Base-by-base conservation (phyloP, 1,140 invertebrate species). In the Charaxes varanes region DNA sequence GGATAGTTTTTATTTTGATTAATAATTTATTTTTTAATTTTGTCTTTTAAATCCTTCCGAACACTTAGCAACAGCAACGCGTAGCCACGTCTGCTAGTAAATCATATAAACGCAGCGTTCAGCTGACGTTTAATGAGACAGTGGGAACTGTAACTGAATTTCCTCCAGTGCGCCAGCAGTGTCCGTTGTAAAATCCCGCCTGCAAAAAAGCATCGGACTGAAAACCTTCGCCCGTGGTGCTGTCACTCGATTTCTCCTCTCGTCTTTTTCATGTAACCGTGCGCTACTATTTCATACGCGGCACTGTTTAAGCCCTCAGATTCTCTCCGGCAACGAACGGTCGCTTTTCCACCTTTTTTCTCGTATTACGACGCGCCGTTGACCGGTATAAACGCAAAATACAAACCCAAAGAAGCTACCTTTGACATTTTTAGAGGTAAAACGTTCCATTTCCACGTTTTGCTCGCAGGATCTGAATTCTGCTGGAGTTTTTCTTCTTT, bases 321-420 rank as follows among this genome's bases (percentile, higher is more conserved):
- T 79, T 80, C 80, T 71, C 73, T 74, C 73, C 72, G 67, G 64
- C 64, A 66, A 65, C 62, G 67, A 65, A 60, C 66, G 62, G 56
- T 61, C 56, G 64, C 54, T 61, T 45, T 58, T n/a, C 37, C 42
- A 55, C 63, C 68, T 78, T 79, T 82, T 82, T 80, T 53, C 62
- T 80, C 61, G 50, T 77, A 64, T 64, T 60, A 51, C 64, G 62
- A 65, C 59, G 69, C 65, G 63, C 62, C 62, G 67, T 53, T 74
- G 76, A 74, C 71, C 78, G 68, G 72, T 77, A 80, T 82, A 77
- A 78, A 78, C 78, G 74, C 71, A 80, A 82, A 82, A 83, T 83
- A 74, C 78, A 82, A 78, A 80, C 71, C 69, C 58, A 73, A 76
- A 81, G 71, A 69, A 72, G 68, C 64, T 64, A 77, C 65, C 74